Conservation (phyloP, 2,888 invertebrate genomes). For the Gasteruption jaculator region DNA sequence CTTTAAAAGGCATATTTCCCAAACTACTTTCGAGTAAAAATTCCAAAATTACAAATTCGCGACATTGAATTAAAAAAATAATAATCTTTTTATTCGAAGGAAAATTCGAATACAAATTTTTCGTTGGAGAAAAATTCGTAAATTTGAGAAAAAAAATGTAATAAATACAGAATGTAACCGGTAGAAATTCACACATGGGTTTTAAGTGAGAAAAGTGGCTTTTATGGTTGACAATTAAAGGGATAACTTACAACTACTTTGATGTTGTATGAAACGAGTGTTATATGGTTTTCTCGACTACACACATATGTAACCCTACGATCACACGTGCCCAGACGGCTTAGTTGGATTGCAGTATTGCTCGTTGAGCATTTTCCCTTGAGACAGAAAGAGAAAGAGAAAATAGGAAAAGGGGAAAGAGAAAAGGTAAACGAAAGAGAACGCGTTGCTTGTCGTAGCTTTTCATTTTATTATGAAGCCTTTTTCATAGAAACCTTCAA, state of each 20-base stretch:
- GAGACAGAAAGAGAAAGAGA: too few relatives aligned
- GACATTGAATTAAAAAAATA: background rate
- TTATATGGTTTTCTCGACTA: too few relatives aligned
- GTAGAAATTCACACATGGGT: too few relatives aligned
- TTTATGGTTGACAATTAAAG: slow-evolving; percentile 25
- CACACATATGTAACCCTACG: slow-evolving; percentile 20
- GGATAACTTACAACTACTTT: slow-evolving; percentile 40
- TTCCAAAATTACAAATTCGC: too few relatives aligned
- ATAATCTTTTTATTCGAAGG: background rate
- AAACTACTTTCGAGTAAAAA: too few relatives aligned
- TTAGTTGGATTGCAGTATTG: slow-evolving; percentile 22
- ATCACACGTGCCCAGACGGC: slow-evolving; percentile 30
- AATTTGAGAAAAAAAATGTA: too few relatives aligned
- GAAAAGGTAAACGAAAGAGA: too few relatives aligned
- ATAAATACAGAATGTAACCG: too few relatives aligned
- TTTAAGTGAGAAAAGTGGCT: background rate
- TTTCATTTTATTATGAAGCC: slow-evolving; percentile 5
- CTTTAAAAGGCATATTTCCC: too few relatives aligned
- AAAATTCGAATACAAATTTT: slow-evolving; percentile 10
- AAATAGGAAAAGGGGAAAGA: too few relatives aligned
- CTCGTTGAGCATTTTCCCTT: background rate
- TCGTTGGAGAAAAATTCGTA: slow-evolving; percentile 2
- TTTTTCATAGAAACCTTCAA: too few relatives aligned
- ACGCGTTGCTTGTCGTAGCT: slow-evolving; percentile 10
- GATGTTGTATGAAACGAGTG: slow-evolving; percentile 28